Percentiles rank a stretch among this genome's conserved stretches.
phyloP scores from a whole-genome alignment of 2,113 vertebrate species.

The Passer montanus region DNA sequence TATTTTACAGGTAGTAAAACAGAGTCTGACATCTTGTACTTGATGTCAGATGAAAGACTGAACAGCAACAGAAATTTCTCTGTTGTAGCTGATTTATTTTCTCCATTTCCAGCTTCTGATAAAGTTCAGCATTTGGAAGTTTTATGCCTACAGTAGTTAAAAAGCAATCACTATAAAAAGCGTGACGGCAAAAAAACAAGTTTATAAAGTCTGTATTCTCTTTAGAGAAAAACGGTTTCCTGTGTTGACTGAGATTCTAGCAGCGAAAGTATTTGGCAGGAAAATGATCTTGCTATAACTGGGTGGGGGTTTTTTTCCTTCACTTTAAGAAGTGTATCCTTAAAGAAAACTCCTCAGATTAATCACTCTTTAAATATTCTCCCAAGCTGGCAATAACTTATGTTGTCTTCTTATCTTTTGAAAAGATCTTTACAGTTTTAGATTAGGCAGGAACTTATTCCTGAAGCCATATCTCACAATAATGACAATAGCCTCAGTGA shows the following conservation, averaged over 20 bases:
- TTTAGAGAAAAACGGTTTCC: neutral
- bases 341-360: neutral
- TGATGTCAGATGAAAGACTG: conserved; percentile 22
- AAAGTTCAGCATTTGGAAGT: neutral
- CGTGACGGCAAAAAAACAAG: neutral
- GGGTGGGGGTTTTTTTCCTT: neutral
- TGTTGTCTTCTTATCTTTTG: neutral
- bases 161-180: neutral
- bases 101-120: neutral
- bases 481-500: neutral
- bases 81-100: neutral
- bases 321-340: neutral
- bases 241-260: neutral
- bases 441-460: neutral
- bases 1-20: neutral
- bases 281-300: neutral
- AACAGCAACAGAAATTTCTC: neutral
- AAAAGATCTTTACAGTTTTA: neutral
- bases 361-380: neutral
- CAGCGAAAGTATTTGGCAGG: neutral
- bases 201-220: neutral
- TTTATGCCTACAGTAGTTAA: neutral
- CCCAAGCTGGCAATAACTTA: neutral
- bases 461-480: neutral
- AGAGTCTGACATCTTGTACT: neutral